Evolutionary conservation across 2,113 vertebrate species (phyloP), one percentile per base, ranked within the genome.

Genomic region (Burhinus bistriatus): DNA sequence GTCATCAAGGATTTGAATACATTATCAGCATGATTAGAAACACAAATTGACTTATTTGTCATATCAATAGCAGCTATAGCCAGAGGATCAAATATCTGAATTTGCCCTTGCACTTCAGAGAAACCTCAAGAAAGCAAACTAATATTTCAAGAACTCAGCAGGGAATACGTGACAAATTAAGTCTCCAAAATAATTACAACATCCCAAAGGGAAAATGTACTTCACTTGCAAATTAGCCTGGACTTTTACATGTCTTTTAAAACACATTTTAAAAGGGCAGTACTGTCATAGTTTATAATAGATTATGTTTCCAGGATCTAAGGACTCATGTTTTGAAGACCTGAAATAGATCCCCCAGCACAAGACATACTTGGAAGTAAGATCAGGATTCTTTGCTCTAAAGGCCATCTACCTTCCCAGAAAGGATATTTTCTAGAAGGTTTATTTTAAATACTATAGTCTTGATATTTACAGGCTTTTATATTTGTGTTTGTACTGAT

Each of bases 51-150:
- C 29, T 65, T 87, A 90, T 79, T 96, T 91, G 80, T 83, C 73
- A 90, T 87, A 42, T 54, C 84, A 81, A 45, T 38, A 95, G 94
- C 78, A 51, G 85, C 64, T 88, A 77, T 26, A 90, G 49, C 89
- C 86, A 94, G 70, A 96, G 94, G 88, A 82, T 92, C 89, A 97
- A 96, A 76, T 96, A 94, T 25, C 70, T n/a, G 21, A 96, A 77
- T 95, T 38, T 93, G 54, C 89, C 95, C 75, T 96, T 83, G 83
- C 87, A 91, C 80, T 89, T 64, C 78, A 68, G 40, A 95, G 77
- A 96, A 75, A 90, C 65, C 66, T 95, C 85, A 92, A 72, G 77
- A 97, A 97, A 93, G 68, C 73, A 96, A 97, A 96, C 95, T 59
- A 95, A 93, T 96, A 95, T 81, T 97, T 97, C 95, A 92, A 91